Conservation (phyloP, 2,797 vertebrate genomes). For the Chrysocyon brachyurus region DNA sequence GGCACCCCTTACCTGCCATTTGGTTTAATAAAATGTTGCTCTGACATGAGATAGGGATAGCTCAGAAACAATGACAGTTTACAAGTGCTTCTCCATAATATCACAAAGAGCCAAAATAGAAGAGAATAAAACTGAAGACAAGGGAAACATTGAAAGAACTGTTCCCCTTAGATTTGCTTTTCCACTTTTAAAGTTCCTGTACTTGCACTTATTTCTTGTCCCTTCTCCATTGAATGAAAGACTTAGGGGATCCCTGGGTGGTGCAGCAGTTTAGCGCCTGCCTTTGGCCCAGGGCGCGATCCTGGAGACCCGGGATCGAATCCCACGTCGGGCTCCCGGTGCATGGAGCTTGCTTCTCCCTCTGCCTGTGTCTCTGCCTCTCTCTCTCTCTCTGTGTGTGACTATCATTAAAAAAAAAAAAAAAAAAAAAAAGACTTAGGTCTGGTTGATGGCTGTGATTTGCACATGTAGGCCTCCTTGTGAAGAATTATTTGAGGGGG, state of each 20-base stretch:
- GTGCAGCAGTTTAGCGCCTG: no score
- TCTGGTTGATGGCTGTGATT: conserved; percentile 8
- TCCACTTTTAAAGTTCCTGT: neutral
- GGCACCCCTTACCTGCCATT: neutral
- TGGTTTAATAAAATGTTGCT: neutral
- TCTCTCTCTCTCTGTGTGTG: no score
- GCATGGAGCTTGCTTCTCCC: no score
- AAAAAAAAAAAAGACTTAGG: neutral
- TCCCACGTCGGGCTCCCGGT: no score
- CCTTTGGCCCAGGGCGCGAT: no score
- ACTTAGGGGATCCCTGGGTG: neutral
- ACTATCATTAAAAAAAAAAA: no score
- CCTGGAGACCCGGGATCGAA: no score
- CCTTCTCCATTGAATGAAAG: neutral
- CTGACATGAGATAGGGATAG: neutral
- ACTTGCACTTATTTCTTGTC: neutral
- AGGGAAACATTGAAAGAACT: neutral
- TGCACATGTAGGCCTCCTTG: neutral
- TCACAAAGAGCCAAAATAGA: neutral
- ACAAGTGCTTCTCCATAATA: neutral
- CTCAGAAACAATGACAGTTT: neutral
- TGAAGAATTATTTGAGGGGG: neutral
- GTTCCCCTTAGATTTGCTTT: conserved; percentile 34
- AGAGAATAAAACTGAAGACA: neutral
- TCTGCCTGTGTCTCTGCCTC: no score